These are phyloP conservation scores for Pelodytes ibericus DNA, from an alignment of 2,797 vertebrate species.

Conservation along the genomic window DNA sequence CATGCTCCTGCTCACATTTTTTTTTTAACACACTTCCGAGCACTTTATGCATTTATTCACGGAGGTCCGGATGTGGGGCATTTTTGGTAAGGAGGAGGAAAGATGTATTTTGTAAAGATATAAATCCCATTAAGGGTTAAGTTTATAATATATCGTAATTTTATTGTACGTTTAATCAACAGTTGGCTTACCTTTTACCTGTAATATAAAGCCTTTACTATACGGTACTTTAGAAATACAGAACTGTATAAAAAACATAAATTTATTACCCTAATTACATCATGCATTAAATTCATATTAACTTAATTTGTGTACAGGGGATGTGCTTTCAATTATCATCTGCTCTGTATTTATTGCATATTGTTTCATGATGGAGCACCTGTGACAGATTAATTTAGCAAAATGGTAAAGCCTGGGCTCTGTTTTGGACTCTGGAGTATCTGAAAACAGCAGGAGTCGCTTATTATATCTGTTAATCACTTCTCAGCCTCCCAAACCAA, in stretches of 20 bases:
- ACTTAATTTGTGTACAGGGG: not conserved
- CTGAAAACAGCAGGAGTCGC: not conserved
- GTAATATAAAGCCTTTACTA: no score
- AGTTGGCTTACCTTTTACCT: no score
- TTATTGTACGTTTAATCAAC: no score
- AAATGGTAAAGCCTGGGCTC: not conserved
- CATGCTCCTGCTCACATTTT: no score
- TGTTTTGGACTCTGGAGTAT: not conserved
- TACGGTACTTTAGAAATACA: no score
- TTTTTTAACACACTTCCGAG: no score
- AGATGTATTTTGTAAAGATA: no score
- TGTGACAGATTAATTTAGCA: constrained; percentile 4
- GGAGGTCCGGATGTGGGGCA: no score
- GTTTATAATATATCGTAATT: no score
- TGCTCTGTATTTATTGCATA: not conserved
- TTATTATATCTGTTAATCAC: constrained; percentile 17
- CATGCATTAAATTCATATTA: not conserved
- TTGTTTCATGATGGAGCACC: not conserved
- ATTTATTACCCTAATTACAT: not conserved
- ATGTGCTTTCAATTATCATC: not conserved
- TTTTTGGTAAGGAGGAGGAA: no score
- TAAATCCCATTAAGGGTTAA: no score
- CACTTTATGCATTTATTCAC: no score
- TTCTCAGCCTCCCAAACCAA: not conserved
- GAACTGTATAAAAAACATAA: not conserved